Evolutionary conservation across 2,113 vertebrate species (phyloP).

Genomic region (Macquaria ambigua): DNA sequence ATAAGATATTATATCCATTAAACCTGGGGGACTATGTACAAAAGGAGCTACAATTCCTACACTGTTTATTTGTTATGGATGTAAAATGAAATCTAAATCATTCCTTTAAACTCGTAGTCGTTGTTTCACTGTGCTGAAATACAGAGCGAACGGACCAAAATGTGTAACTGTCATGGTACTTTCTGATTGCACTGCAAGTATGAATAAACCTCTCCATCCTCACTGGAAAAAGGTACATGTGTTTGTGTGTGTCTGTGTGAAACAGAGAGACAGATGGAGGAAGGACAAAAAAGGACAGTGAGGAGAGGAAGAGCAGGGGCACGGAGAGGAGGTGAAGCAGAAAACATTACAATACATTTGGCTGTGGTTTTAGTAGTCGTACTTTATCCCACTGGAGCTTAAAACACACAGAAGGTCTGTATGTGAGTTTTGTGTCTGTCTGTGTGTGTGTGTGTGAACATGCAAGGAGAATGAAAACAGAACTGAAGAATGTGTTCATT

Average conservation of each 20-base stretch:
- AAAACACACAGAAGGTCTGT: constrained; percentile 36
- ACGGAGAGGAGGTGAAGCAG: not conserved
- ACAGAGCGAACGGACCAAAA: constrained; percentile 1
- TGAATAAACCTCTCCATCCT: constrained; percentile 20
- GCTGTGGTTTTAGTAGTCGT: constrained; percentile 43
- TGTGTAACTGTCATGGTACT: not conserved
- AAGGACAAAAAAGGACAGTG: constrained; percentile 6
- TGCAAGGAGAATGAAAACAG: constrained; percentile 45
- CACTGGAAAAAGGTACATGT: not conserved
- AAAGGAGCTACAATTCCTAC: not conserved
- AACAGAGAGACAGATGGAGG: constrained; percentile 2
- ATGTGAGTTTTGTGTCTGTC: not conserved
- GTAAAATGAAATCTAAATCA: constrained; percentile 2
- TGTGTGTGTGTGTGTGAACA: constrained; percentile 17
- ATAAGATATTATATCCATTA: no score
- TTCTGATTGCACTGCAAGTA: constrained; percentile 20
- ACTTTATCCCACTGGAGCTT: constrained; percentile 41
- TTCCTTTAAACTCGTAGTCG: constrained; percentile 8
- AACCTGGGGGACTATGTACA: not conserved
- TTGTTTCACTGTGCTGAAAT: not conserved
- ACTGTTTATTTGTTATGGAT: not conserved
- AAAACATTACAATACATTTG: constrained; percentile 44
- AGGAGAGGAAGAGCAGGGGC: no score
- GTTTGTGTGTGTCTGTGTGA: not conserved
- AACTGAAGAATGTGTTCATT: constrained; percentile 67